Base-by-base conservation (phyloP, 2,797 vertebrate genomes). In the Sparidentex hasta region DNA sequence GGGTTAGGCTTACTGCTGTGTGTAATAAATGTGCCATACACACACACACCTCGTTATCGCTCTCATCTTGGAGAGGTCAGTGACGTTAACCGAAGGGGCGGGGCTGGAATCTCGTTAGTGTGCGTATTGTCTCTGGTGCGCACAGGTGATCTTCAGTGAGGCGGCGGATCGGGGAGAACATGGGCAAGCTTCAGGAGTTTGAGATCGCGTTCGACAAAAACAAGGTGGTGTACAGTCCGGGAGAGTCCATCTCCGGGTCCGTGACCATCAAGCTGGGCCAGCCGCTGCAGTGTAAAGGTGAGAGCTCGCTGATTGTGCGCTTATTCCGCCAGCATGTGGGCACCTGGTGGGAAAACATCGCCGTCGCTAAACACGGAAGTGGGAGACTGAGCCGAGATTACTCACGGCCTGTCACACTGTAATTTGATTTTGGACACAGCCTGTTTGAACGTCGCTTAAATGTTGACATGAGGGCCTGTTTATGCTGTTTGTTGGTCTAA, bases 101-200 rank as follows among this genome's bases (percentile, higher is more conserved):
- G 65, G 59, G 13, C 0, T 7, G 1, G 1, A 14, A 12, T 9
- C 9, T 1, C 9, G 54, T 74, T 18, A 71, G 46, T 5, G 29
- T 38, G 76, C 17, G 46, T 0, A 50, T 17, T 7, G 33, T 43
- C 0, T 44, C 7, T 0, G 7, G 23, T 5, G 33, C n/a, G 33
- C 20, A 48, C 88, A 93, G 90, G 91, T 92, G 78, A 70, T 11
- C 62, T 23, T 8, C 23, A 41, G 61, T 55, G 20, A 44, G 33
- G 48, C 25, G 2, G 48, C 0, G n/a, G 47, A 5, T 47, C 43
- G 3, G 3, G 7, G n/a, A 13, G 21, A 78, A 51, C 20, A 96
- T 96, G 95, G 95, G 95, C 6, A 96, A 95, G 43, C 58, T 96
- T 5, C 81, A 93, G 65, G 80, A 88, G 52, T 93, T 96, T 57